Conservation (phyloP, 2,797 vertebrate species). For the Antennarius maculatus region DNA sequence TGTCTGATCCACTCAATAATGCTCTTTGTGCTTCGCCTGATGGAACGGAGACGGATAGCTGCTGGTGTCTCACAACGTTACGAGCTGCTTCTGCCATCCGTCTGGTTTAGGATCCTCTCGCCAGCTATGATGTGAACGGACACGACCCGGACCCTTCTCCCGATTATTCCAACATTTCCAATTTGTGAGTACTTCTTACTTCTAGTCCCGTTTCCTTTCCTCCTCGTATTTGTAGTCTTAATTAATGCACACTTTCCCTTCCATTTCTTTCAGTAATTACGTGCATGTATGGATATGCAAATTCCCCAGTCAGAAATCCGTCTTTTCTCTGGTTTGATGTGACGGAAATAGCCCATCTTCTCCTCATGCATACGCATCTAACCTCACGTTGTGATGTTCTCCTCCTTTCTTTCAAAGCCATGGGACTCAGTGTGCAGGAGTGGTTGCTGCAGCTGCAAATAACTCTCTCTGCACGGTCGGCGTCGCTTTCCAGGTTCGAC, state of each 20-base stretch:
- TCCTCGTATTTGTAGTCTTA: conserved; percentile 20
- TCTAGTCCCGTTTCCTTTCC: background rate
- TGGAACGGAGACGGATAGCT: conserved; percentile 63
- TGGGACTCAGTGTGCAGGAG: conserved; percentile 94
- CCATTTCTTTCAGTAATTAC: conserved; percentile 54
- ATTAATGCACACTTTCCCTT: conserved; percentile 54
- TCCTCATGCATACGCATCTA: conserved; percentile 76
- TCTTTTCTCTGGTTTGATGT: conserved; percentile 72
- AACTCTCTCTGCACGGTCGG: conserved; percentile 93
- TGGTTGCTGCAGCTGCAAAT: conserved; percentile 92
- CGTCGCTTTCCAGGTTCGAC: conserved; percentile 91
- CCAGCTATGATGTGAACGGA: conserved; percentile 92
- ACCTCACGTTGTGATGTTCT: conserved; percentile 66
- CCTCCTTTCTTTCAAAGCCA: conserved; percentile 83
- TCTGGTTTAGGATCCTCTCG: conserved; percentile 88
- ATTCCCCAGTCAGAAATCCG: conserved; percentile 55
- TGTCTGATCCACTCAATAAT: conserved; percentile 74
- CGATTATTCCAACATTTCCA: conserved; percentile 85
- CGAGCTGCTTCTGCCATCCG: conserved; percentile 51
- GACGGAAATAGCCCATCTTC: conserved; percentile 65
- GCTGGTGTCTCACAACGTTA: conserved; percentile 45
- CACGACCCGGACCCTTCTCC: conserved; percentile 92
- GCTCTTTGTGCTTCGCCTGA: conserved; percentile 67
- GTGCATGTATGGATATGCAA: conserved; percentile 72
- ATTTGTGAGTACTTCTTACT: conserved; percentile 86